A percentile compares a stretch with the other conserved stretches of the same genome.
These are phyloP conservation scores for Drosophila parthenogenetica DNA, from an alignment of 2,888 invertebrate genomes.

Conservation along the genomic window DNA sequence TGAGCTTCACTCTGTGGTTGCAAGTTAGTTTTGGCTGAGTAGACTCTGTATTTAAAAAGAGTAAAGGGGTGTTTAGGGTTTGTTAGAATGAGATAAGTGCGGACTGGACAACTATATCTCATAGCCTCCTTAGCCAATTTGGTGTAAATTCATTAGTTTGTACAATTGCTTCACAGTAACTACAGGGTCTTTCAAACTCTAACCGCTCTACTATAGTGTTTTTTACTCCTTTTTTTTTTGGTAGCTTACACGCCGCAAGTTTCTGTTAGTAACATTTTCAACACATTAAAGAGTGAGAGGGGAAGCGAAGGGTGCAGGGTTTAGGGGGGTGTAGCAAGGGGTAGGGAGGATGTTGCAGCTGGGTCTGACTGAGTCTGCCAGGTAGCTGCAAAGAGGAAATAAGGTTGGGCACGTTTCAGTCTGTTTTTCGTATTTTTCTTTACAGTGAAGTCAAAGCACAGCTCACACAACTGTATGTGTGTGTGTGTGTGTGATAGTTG, in stretches of 20 bases:
- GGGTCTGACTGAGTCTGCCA: constrained; percentile 18
- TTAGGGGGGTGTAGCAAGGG: not conserved
- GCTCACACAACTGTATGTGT: constrained; percentile 30
- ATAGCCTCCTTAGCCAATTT: too few relatives aligned
- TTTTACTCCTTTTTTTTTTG: constrained; percentile 15
- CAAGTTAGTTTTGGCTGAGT: constrained; percentile 40
- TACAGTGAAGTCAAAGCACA: constrained; percentile 35
- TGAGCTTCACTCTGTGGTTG: constrained; percentile 41
- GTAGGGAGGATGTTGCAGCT: not conserved
- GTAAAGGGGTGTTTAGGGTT: too few relatives aligned
- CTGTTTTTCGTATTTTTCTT: constrained; percentile 10
- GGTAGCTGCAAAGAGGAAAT: constrained; percentile 33
- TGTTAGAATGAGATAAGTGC: too few relatives aligned
- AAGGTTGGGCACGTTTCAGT: constrained; percentile 31
- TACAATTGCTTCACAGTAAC: too few relatives aligned
- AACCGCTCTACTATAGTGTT: not conserved
- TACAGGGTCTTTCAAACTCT: too few relatives aligned
- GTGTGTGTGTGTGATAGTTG: constrained; percentile 54
- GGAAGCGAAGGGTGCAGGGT: not conserved
- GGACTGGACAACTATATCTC: too few relatives aligned
- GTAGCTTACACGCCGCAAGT: constrained; percentile 66
- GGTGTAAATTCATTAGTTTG: too few relatives aligned
- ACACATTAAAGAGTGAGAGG: constrained; percentile 60
- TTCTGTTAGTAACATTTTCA: constrained; percentile 72
- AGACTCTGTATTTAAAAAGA: not conserved